These are phyloP conservation scores for Muscicapa adusta DNA, from an alignment of 2,113 vertebrate genomes.

Conservation along the genomic window DNA sequence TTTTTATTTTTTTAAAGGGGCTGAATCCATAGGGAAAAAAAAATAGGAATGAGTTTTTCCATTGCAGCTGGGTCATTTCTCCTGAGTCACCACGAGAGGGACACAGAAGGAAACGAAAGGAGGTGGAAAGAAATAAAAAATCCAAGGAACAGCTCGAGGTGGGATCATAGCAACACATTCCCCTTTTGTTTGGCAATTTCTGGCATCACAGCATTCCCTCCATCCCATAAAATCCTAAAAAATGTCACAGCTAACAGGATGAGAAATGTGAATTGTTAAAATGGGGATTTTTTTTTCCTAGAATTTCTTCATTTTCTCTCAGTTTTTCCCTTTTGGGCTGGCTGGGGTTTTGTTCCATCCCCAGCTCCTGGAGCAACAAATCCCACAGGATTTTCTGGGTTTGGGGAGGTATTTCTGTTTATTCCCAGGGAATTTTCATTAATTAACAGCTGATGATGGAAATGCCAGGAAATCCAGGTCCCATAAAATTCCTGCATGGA, in stretches of 20 bases:
- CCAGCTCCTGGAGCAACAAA: background rate
- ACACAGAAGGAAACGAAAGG: constrained; percentile 16
- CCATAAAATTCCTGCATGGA: background rate
- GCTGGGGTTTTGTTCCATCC: background rate
- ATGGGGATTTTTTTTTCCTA: background rate
- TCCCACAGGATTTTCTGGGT: background rate
- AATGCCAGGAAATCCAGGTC: background rate
- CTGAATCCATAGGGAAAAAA: background rate
- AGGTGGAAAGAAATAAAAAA: background rate
- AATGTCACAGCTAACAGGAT: background rate
- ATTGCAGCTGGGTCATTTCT: background rate
- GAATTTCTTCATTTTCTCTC: background rate
- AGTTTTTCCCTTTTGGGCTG: background rate
- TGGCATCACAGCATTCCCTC: background rate
- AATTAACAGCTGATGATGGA: background rate
- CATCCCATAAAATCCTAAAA: background rate
- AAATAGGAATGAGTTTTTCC: background rate
- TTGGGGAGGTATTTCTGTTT: background rate
- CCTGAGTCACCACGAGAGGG: constrained; percentile 46
- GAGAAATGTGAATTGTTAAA: background rate
- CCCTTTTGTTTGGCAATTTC: background rate
- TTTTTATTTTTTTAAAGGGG: background rate
- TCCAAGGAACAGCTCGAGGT: background rate
- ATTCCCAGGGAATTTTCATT: background rate
- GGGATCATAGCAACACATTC: background rate